Conservation (phyloP, 2,113 vertebrate species). For the Polypterus bichir region DNA sequence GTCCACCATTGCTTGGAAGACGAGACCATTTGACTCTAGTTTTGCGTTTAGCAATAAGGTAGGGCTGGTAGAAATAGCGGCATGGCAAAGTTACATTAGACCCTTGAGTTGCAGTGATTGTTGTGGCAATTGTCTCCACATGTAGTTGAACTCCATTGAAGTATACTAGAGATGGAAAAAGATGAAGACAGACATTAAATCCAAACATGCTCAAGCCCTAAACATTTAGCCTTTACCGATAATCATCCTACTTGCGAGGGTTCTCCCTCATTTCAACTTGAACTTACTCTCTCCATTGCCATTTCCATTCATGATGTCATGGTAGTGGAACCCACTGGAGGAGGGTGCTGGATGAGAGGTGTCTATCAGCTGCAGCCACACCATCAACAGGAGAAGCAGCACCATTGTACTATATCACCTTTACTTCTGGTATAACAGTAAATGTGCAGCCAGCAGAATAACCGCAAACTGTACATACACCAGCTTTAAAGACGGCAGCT, state of each 20-base stretch:
- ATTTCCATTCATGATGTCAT: constrained; percentile 40
- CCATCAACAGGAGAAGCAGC: constrained; percentile 32
- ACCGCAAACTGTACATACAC: too few species aligned
- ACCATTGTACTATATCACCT: constrained; percentile 9
- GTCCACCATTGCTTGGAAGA: constrained; percentile 43
- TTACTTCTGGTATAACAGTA: too few species aligned
- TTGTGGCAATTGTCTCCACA: constrained; percentile 57
- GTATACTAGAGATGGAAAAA: constrained; percentile 28
- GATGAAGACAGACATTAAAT: too few species aligned
- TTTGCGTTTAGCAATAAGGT: constrained; percentile 34
- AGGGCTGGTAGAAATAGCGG: constrained; percentile 56
- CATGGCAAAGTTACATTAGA: constrained; percentile 72
- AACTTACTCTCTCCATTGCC: constrained; percentile 51
- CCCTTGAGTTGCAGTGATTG: constrained; percentile 58
- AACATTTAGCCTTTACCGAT: too few species aligned
- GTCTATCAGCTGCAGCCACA: constrained; percentile 24
- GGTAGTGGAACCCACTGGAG: constrained; percentile 77
- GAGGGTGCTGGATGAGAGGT: constrained; percentile 35
- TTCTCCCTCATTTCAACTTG: not conserved
- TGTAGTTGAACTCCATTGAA: constrained; percentile 59
- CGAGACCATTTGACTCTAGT: constrained; percentile 86
- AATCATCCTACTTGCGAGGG: too few species aligned
- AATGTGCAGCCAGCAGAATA: too few species aligned
- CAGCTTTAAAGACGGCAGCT: too few species aligned
- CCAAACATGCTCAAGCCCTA: too few species aligned